Conservation (phyloP, 30 jellyfish, hydroid and myxozoan genomes). For the Hydractinia echinata region DNA sequence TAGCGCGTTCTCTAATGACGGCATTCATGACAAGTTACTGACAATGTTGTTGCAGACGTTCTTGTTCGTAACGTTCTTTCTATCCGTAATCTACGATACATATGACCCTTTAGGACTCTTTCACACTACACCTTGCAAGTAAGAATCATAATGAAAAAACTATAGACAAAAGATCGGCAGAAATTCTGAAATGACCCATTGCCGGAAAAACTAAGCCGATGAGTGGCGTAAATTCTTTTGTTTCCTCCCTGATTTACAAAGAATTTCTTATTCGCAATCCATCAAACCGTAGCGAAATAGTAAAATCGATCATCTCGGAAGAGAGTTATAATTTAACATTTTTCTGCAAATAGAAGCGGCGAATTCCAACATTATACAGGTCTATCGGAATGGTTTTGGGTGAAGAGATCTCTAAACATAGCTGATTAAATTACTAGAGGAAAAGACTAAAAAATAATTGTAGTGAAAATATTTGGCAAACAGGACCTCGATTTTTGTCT, state of each 20-base stretch:
- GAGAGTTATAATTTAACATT: slow-evolving; percentile 20
- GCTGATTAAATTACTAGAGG: slow-evolving; percentile 30
- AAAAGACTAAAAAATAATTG: not conserved
- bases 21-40: too few relatives aligned
- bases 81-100: not conserved
- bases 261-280: slow-evolving; percentile 12
- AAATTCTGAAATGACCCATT: slow-evolving; percentile 32
- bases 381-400: slow-evolving; percentile 35
- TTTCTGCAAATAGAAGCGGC: slow-evolving; percentile 27
- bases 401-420: not conserved
- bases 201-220: not conserved
- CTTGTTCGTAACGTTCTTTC: too few relatives aligned
- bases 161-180: not conserved
- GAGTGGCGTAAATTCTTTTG: slow-evolving; percentile 18
- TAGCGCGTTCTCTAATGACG: not conserved
- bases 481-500: slow-evolving; percentile 24
- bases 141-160: not conserved
- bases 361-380: slow-evolving; percentile 25
- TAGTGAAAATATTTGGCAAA: slow-evolving; percentile 7
- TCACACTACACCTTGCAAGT: too few relatives aligned
- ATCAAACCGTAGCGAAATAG: slow-evolving; percentile 23
- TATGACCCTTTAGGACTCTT: too few relatives aligned
- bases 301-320: not conserved
- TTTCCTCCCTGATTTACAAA: not conserved
- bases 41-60: too few relatives aligned